These are phyloP conservation scores for Oriolus oriolus DNA, from an alignment of 2,113 vertebrate genomes.

Conservation along the genomic window DNA sequence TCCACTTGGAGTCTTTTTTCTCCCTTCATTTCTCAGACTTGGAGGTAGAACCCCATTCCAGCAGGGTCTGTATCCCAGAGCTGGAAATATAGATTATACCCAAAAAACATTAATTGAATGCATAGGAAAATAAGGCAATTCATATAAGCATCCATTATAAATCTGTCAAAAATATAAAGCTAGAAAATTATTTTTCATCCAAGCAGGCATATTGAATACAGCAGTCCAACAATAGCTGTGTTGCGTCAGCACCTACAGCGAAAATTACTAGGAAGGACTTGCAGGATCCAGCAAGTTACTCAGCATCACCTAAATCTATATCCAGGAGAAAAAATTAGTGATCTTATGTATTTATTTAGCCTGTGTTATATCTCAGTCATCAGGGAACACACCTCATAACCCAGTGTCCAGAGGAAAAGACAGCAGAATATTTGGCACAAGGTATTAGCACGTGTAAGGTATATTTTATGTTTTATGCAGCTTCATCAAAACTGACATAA, in stretches of 20 bases:
- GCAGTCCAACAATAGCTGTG: not conserved
- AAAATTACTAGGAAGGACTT: not conserved
- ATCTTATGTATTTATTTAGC: not conserved
- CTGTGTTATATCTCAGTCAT: not conserved
- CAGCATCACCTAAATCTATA: not conserved
- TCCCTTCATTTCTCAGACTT: not conserved
- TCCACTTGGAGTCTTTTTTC: not conserved
- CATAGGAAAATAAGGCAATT: not conserved
- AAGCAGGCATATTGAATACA: not conserved
- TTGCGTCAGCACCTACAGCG: not conserved
- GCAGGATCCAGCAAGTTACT: not conserved
- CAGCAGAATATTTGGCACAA: not conserved
- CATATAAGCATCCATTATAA: not conserved
- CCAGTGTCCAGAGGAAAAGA: not conserved
- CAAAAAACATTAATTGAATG: not conserved
- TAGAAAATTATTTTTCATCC: not conserved
- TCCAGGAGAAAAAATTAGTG: fast-evolving
- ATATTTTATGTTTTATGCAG: not conserved
- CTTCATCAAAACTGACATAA: not conserved
- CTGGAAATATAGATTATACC: not conserved
- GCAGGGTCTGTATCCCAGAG: not conserved
- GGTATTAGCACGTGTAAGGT: not conserved
- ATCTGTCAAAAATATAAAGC: not conserved
- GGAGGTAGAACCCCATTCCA: not conserved
- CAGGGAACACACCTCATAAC: not conserved